Percentiles rank a stretch among this genome's conserved stretches.
Conservation (phyloP, 1,140 invertebrate species). For the Dendrolimus punctatus region DNA sequence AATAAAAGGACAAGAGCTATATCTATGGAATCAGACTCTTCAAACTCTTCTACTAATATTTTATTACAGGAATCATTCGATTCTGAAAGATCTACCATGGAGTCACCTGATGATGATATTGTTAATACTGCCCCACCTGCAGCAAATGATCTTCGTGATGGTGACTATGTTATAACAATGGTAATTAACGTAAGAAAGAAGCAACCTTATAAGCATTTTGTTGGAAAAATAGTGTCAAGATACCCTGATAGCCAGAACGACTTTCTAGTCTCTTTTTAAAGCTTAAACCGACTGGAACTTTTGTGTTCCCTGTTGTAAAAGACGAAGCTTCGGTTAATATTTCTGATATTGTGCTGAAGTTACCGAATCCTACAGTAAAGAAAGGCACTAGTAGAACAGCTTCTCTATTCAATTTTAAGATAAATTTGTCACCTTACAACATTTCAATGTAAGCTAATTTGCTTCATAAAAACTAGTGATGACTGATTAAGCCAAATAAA, state of each 20-base stretch:
- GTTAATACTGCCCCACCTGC: constrained; percentile 5
- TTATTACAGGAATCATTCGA: constrained; percentile 1
- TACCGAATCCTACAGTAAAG: too few species aligned
- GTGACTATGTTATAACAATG: constrained; percentile 1
- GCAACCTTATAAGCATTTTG: constrained; percentile 7
- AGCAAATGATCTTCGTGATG: constrained; percentile 2
- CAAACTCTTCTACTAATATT: constrained; percentile 4
- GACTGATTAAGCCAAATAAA: too few species aligned
- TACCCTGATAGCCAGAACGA: neutral
- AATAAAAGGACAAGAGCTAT: too few species aligned
- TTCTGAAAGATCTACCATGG: constrained; percentile 5
- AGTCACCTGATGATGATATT: constrained; percentile 4
- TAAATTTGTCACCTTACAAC: too few species aligned
- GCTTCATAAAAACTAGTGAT: too few species aligned
- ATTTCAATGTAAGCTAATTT: too few species aligned
- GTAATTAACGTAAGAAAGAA: constrained; percentile 4
- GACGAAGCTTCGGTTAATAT: constrained; percentile 7
- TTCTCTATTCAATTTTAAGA: too few species aligned
- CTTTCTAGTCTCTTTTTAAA: constrained; percentile 6
- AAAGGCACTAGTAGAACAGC: too few species aligned
- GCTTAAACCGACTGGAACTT: constrained; percentile 5
- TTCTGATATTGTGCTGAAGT: constrained; percentile 6
- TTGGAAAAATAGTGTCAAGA: constrained; percentile 4
- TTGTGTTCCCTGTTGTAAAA: constrained; percentile 2
- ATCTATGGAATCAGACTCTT: too few species aligned